Conservation (phyloP, 2,113 vertebrate species). For the Baryphthengus martii region DNA sequence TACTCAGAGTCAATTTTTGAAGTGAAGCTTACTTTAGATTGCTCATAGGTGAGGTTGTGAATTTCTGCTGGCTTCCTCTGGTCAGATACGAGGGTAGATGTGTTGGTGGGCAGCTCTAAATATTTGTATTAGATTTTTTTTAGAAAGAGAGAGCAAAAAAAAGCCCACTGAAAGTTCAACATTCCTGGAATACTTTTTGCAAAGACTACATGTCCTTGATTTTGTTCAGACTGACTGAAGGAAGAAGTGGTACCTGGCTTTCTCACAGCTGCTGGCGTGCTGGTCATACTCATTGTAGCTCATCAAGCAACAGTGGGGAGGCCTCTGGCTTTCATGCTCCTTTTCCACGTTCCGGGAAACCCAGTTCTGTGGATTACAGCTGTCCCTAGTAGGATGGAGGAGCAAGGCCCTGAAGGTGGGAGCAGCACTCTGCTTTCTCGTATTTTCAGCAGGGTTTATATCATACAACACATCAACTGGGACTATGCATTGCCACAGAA, state of each 20-base stretch:
- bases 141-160: not conserved
- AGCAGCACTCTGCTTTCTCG: not conserved
- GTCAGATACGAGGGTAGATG: not conserved
- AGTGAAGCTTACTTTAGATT: not conserved
- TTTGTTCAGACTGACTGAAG: not conserved
- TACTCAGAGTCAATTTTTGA: not conserved
- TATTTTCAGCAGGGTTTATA: not conserved
- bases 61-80: not conserved
- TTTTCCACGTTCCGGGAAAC: not conserved
- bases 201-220: not conserved
- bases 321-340: not conserved
- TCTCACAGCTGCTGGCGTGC: not conserved
- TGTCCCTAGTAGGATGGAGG: not conserved
- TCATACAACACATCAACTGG: not conserved
- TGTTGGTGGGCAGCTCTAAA: not conserved
- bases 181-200: constrained; percentile 36
- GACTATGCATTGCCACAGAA: not conserved
- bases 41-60: not conserved
- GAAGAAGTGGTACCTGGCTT: not conserved
- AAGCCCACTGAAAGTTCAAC: not conserved
- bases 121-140: not conserved
- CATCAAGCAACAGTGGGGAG: not conserved
- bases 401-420: not conserved
- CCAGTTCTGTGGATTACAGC: not conserved
- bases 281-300: not conserved